Evolutionary conservation across 2,888 invertebrate genomes (phyloP).

Genomic region (Ochlodes sylvanus): DNA sequence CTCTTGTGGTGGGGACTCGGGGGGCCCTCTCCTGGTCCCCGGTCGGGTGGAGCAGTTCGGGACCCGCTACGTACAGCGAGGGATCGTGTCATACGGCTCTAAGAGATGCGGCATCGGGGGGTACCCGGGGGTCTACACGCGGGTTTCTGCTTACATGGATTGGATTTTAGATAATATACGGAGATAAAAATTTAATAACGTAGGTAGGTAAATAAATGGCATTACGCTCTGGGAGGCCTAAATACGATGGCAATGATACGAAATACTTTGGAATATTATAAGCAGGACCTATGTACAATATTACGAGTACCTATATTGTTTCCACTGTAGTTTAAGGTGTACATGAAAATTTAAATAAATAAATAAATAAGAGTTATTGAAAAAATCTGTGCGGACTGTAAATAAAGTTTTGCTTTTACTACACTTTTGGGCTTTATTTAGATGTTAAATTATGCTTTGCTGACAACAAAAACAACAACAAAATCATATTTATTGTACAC

Average conservation of each 20-base stretch:
- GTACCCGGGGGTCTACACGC: slow-evolving; percentile 86
- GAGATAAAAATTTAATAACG: slow-evolving; percentile 36
- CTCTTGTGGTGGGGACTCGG: slow-evolving; percentile 88
- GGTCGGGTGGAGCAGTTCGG: slow-evolving; percentile 59
- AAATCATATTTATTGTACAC: too few species aligned
- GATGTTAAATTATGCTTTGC: too few species aligned
- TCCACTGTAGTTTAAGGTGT: not conserved
- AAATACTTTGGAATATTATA: too few species aligned
- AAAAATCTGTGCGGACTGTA: too few species aligned
- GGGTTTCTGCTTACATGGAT: slow-evolving; percentile 79
- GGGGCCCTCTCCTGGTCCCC: slow-evolving; percentile 86
- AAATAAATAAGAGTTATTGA: too few species aligned
- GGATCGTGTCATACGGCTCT: slow-evolving; percentile 85
- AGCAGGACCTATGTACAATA: too few species aligned
- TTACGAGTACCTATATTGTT: too few species aligned
- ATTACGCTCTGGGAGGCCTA: not conserved
- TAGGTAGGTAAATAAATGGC: not conserved
- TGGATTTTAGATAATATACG: slow-evolving; percentile 85
- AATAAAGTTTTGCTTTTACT: too few species aligned
- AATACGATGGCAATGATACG: not conserved
- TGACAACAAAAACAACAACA: too few species aligned
- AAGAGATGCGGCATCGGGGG: slow-evolving; percentile 78
- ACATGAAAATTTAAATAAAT: too few species aligned
- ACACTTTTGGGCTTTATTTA: too few species aligned
- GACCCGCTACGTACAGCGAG: slow-evolving; percentile 84